A percentile compares a stretch with the other conserved stretches of the same genome.
Evolutionary conservation across 2,113 vertebrate species (phyloP).

Genomic region (Pachycephala philippinensis): DNA sequence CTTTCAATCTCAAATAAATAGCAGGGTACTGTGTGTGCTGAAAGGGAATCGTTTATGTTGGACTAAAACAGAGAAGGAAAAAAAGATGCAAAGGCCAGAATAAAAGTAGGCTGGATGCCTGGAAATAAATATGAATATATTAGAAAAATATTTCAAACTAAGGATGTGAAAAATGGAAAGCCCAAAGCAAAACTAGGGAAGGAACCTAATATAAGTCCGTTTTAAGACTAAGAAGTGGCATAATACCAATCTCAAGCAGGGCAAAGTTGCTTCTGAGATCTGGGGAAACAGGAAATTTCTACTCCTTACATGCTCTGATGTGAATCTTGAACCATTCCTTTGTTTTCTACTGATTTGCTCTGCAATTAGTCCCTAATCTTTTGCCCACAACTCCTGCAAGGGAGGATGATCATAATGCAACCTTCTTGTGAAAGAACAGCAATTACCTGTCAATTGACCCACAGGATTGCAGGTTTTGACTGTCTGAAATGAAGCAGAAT

Average conservation of each 20-base stretch:
- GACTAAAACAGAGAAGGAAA: constrained; percentile 50
- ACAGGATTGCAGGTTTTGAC: background rate
- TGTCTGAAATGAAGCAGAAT: background rate
- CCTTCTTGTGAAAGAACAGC: background rate
- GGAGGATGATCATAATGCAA: background rate
- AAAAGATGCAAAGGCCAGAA: constrained; percentile 65
- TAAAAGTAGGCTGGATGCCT: constrained; percentile 65
- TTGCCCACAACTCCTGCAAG: background rate
- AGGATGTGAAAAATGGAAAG: constrained; percentile 47
- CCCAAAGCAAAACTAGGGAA: constrained; percentile 20
- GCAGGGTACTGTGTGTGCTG: constrained; percentile 62
- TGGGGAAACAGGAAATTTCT: background rate
- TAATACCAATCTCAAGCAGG: background rate
- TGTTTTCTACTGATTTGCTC: background rate
- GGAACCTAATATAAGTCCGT: background rate
- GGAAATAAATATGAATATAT: constrained; percentile 70
- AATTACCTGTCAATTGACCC: background rate
- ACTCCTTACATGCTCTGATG: background rate
- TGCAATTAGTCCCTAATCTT: background rate
- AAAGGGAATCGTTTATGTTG: constrained; percentile 72
- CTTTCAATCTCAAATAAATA: constrained; percentile 72
- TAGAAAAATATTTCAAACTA: constrained; percentile 50
- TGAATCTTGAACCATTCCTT: background rate
- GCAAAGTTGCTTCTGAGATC: background rate
- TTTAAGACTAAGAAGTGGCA: background rate